Conservation (phyloP, 2,888 invertebrate species). For the Parelbella ahira region DNA sequence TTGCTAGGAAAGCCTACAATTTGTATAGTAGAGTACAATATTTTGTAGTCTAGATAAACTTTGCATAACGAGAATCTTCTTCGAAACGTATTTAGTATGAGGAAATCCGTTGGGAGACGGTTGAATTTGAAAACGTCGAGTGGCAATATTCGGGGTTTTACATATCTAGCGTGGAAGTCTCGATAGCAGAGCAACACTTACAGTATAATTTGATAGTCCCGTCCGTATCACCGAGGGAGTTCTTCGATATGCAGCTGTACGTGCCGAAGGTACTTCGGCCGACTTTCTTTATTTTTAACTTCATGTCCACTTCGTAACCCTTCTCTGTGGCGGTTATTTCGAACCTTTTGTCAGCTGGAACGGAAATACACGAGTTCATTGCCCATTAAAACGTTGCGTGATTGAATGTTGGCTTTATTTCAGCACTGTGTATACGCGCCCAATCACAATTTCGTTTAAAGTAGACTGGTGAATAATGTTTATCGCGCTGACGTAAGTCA, state of each 20-base stretch:
- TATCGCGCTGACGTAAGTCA: too few species aligned
- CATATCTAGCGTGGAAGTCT: slow-evolving; percentile 10
- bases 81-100: too few species aligned
- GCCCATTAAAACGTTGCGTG: too few species aligned
- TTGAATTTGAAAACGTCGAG: slow-evolving; percentile 14
- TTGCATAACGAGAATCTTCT: slow-evolving; percentile 11
- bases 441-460: too few species aligned
- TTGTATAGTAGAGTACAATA: too few species aligned
- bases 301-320: slow-evolving; percentile 87
- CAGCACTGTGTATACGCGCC: too few species aligned
- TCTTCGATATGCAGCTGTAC: slow-evolving; percentile 87
- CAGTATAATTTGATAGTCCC: slow-evolving; percentile 87
- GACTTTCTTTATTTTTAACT: slow-evolving; percentile 83
- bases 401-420: too few species aligned
- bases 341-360: slow-evolving; percentile 78
- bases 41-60: too few species aligned
- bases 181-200: slow-evolving; percentile 63
- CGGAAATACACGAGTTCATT: too few species aligned
- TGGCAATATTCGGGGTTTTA: slow-evolving; percentile 20
- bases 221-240: slow-evolving; percentile 86
- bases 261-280: slow-evolving; percentile 82
- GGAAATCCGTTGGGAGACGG: slow-evolving; percentile 5
- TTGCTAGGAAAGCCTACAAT: too few species aligned
- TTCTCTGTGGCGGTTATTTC: slow-evolving; percentile 76
- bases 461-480: too few species aligned